Percentiles rank a stretch among this genome's conserved stretches.
Conservation (phyloP, 2,888 invertebrate genomes). For the Branchellion lobata region DNA sequence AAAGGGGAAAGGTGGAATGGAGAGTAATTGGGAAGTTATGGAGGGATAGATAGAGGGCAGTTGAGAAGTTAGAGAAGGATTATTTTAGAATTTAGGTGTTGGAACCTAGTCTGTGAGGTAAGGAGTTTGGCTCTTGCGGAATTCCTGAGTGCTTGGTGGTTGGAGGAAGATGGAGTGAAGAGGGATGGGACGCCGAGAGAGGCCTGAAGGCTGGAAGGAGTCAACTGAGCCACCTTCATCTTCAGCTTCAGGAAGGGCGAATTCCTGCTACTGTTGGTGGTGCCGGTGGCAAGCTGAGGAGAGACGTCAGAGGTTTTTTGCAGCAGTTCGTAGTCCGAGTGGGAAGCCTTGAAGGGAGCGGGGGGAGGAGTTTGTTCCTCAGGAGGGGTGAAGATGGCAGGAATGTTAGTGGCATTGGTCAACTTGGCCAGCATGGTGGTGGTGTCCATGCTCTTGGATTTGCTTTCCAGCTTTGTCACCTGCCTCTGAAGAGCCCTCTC, state of each 20-base stretch:
- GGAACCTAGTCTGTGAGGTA: conserved; percentile 50
- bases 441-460: conserved; percentile 24
- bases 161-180: background rate
- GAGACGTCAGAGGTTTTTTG: background rate
- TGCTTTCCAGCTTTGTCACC: conserved; percentile 1
- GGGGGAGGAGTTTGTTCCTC: background rate
- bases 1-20: too few species aligned
- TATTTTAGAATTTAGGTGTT: conserved; percentile 48
- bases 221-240: conserved; percentile 22
- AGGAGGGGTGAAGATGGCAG: background rate
- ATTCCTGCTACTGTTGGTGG: background rate
- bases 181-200: background rate
- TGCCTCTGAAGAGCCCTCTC: background rate
- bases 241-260: conserved; percentile 30
- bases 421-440: conserved; percentile 16
- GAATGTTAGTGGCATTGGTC: background rate
- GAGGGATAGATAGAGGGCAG: too few species aligned
- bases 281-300: background rate
- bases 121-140: conserved; percentile 46
- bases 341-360: background rate
- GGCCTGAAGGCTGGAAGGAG: background rate
- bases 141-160: conserved; percentile 29
- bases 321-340: conserved; percentile 4
- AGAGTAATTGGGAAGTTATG: too few species aligned
- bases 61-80: conserved; percentile 47